Percentiles rank a stretch among this genome's conserved stretches.
Conservation (phyloP, 35 echinoderm and acorn worm genomes). For the Stichopus chloronotus region DNA sequence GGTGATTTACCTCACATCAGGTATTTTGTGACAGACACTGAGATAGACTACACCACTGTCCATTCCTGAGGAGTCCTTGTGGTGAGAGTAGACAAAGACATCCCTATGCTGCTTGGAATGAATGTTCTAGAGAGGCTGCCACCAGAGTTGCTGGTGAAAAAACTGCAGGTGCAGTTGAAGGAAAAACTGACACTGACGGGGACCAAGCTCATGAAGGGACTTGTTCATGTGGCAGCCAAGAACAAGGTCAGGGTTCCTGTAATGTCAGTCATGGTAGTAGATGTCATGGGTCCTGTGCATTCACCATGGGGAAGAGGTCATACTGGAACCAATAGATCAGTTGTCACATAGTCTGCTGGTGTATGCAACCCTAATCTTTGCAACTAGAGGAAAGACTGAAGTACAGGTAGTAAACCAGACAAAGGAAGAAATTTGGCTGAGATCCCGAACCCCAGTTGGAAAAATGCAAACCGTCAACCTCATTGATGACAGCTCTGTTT, state of each 20-base stretch:
- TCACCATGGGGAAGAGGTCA: background rate
- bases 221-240: slow-evolving; percentile 10
- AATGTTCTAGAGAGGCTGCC: background rate
- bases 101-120: slow-evolving; percentile 6
- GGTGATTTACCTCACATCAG: slow-evolving; percentile 15
- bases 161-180: background rate
- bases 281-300: no score
- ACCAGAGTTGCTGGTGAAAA: background rate
- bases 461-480: background rate
- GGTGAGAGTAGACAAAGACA: no score
- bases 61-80: background rate
- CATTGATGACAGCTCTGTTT: background rate
- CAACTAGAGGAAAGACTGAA: background rate
- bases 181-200: background rate
- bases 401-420: slow-evolving; percentile 37
- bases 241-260: background rate
- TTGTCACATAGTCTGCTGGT: background rate
- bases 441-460: background rate
- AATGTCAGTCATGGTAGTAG: background rate
- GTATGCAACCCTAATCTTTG: background rate
- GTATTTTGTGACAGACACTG: slow-evolving; percentile 26
- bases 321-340: slow-evolving; percentile 29
- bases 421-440: slow-evolving; percentile 15
- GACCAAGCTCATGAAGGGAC: background rate
- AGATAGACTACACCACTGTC: background rate